Percentiles rank a stretch among this genome's conserved stretches.
These are phyloP conservation scores for Meteorus cinctellus DNA, from an alignment of 2,888 invertebrate genomes.

Conservation along the genomic window DNA sequence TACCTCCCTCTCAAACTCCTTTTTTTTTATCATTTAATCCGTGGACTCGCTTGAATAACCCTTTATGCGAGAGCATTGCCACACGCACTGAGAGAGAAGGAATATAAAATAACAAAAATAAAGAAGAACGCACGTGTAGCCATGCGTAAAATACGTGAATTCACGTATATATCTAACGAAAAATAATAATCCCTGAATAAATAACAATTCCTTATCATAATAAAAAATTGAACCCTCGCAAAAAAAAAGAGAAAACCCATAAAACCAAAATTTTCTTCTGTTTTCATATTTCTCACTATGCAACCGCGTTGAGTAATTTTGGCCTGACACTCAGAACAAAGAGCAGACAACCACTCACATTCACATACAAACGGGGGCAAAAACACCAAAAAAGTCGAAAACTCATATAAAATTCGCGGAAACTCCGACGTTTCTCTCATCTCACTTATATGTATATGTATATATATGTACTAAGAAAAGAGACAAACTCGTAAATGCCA, in stretches of 20 bases:
- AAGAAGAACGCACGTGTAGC: conserved; percentile 43
- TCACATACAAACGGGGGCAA: background rate
- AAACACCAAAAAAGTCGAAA: conserved; percentile 13
- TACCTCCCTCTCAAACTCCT: conserved; percentile 42
- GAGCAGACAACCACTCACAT: background rate
- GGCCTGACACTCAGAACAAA: background rate
- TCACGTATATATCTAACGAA: background rate
- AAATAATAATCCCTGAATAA: no score
- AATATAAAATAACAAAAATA: background rate
- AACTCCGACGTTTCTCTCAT: conserved; percentile 37
- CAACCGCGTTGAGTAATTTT: conserved; percentile 1
- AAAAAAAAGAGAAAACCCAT: no score
- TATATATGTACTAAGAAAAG: conserved; percentile 18
- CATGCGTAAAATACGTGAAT: conserved; percentile 36
- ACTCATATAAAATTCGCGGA: conserved; percentile 45
- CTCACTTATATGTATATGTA: conserved; percentile 23
- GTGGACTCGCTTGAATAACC: conserved; percentile 70
- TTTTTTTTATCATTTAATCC: conserved; percentile 72
- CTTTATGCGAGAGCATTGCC: conserved; percentile 60
- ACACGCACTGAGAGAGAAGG: conserved; percentile 34
- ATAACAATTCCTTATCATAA: no score
- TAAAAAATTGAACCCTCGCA: no score
- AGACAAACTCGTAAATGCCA: conserved; percentile 44
- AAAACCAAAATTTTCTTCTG: background rate
- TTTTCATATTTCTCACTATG: background rate